These are phyloP conservation scores for Psilopsiagon aurifrons DNA, from an alignment of 2,113 vertebrate genomes.

Conservation along the genomic window DNA sequence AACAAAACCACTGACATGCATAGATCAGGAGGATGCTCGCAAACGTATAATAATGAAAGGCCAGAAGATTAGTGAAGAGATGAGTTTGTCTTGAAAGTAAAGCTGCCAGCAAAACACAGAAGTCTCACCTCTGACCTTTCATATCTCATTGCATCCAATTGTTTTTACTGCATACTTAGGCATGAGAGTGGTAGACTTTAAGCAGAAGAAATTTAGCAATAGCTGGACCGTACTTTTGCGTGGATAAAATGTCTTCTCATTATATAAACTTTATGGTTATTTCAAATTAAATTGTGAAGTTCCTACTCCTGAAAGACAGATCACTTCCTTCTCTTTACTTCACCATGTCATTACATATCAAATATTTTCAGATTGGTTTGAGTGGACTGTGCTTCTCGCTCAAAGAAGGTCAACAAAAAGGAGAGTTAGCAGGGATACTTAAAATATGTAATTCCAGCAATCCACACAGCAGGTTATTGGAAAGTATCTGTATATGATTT, in stretches of 20 bases:
- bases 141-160: not conserved
- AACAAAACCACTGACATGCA: not conserved
- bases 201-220: not conserved
- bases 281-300: not conserved
- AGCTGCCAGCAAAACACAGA: not conserved
- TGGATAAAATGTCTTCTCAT: not conserved
- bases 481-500: not conserved
- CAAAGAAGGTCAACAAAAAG: not conserved
- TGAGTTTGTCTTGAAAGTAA: not conserved
- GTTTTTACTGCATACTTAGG: not conserved
- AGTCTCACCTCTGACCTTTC: not conserved
- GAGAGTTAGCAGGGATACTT: not conserved
- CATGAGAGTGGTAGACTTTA: not conserved
- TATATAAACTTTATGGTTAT: not conserved
- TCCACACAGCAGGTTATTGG: not conserved
- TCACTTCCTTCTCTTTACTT: not conserved
- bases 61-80: not conserved
- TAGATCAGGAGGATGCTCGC: not conserved
- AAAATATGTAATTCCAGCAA: not conserved
- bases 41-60: not conserved
- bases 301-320: not conserved
- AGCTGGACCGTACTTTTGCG: not conserved
- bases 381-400: not conserved
- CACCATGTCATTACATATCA: not conserved
- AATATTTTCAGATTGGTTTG: not conserved